phyloP scores from a whole-genome alignment of 2,113 vertebrate species.

The Onychostruthus taczanowskii region DNA sequence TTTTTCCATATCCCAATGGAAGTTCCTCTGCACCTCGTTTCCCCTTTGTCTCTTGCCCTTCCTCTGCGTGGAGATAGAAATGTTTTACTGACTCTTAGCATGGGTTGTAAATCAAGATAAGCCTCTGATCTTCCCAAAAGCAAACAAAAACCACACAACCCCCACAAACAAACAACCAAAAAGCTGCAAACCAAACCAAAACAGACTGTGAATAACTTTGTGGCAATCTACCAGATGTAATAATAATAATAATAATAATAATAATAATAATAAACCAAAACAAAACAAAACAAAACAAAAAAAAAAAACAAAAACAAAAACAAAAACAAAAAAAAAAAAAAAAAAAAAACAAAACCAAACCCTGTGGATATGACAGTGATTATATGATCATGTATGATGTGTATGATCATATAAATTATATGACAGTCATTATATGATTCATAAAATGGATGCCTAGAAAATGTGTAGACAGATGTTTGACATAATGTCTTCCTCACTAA shows the following conservation, averaged over 20 bases:
- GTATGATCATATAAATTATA: not conserved
- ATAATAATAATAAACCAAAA: too few species aligned
- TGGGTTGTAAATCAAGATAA: not conserved
- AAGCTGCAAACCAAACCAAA: not conserved
- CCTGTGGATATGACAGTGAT: not conserved
- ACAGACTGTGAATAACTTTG: not conserved
- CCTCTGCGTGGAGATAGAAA: not conserved
- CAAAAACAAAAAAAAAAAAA: too few species aligned
- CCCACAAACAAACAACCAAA: not conserved
- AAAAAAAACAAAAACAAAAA: too few species aligned
- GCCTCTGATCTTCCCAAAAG: not conserved
- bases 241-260: too few species aligned
- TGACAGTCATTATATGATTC: not conserved
- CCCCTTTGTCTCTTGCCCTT: not conserved
- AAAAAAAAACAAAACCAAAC: too few species aligned
- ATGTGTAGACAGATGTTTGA: slow-evolving; percentile 21
- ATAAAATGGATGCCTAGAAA: not conserved
- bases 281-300: too few species aligned
- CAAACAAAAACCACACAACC: not conserved
- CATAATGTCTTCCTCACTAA: not conserved
- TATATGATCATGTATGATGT: not conserved
- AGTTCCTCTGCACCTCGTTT: not conserved
- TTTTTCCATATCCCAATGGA: not conserved
- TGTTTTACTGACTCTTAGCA: not conserved
- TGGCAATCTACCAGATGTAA: not conserved